These are phyloP conservation scores for Hydriomena furcata DNA, from an alignment of 2,888 invertebrate species.

Conservation along the genomic window DNA sequence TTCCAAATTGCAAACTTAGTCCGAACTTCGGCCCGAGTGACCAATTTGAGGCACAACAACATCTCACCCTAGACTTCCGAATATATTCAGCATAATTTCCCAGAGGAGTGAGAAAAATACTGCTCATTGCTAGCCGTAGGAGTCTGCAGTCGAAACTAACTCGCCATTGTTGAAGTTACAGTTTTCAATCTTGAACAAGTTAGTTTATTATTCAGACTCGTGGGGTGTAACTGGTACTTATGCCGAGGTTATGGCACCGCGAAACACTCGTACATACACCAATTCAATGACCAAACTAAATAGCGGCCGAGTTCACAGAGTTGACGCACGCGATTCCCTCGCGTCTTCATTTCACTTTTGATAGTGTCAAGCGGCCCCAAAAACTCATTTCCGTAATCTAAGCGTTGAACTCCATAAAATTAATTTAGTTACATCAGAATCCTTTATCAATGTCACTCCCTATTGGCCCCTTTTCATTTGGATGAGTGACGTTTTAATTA, in stretches of 20 bases:
- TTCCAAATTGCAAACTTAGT: slow-evolving; percentile 25
- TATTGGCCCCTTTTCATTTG: slow-evolving; percentile 45
- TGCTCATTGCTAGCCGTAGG: slow-evolving; percentile 46
- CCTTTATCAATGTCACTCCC: slow-evolving; percentile 50
- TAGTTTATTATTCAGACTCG: slow-evolving; percentile 65
- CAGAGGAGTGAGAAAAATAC: slow-evolving; percentile 56
- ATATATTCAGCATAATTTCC: slow-evolving; percentile 54
- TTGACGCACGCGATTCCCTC: slow-evolving; percentile 51
- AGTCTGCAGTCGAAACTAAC: slow-evolving; percentile 40
- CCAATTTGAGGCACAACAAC: slow-evolving; percentile 25
- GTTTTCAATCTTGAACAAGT: slow-evolving; percentile 71
- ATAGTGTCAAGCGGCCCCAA: slow-evolving; percentile 11
- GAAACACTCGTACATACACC: slow-evolving; percentile 31
- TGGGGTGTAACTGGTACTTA: slow-evolving; percentile 53
- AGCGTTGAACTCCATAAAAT: slow-evolving; percentile 43
- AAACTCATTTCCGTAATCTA: slow-evolving; percentile 34
- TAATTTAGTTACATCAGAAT: slow-evolving; percentile 51
- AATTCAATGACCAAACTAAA: slow-evolving; percentile 39
- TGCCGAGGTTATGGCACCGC: slow-evolving; percentile 49
- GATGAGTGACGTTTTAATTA: slow-evolving; percentile 55
- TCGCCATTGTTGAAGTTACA: slow-evolving; percentile 53
- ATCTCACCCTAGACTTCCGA: slow-evolving; percentile 24
- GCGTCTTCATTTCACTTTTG: slow-evolving; percentile 24
- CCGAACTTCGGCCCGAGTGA: slow-evolving; percentile 15
- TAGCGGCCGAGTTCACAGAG: slow-evolving; percentile 22